Evolutionary conservation across 2,797 vertebrate species (phyloP).

Genomic region (Siniperca undulata): DNA sequence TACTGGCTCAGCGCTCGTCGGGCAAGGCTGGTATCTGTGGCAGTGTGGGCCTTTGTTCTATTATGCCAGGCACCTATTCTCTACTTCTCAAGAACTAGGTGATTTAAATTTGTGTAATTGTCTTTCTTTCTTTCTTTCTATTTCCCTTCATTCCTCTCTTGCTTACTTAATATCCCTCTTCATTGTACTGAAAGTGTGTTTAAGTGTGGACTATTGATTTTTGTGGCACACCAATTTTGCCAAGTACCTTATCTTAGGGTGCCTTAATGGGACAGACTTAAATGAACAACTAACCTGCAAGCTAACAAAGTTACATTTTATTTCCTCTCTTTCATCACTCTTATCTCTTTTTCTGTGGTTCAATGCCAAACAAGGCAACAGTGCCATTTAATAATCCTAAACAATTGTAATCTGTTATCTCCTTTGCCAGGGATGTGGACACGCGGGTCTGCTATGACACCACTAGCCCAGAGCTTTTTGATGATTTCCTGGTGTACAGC

Average conservation of each 20-base stretch:
- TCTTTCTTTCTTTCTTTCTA: background rate
- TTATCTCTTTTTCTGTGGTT: background rate
- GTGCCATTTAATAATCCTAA: background rate
- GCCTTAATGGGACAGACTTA: conserved; percentile 13
- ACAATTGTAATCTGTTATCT: background rate
- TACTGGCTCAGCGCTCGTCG: conserved; percentile 89
- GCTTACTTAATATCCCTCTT: background rate
- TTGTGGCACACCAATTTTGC: conserved; percentile 9
- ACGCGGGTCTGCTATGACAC: conserved; percentile 92
- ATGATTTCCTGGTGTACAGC: conserved; percentile 92
- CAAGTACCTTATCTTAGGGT: conserved; percentile 9
- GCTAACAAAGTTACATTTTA: conserved; percentile 8
- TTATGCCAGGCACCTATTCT: conserved; percentile 91
- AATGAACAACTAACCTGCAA: background rate
- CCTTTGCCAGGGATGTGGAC: conserved; percentile 56
- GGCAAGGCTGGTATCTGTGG: conserved; percentile 85
- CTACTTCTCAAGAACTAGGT: conserved; percentile 91
- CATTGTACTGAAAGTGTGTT: conserved; percentile 20
- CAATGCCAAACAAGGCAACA: background rate
- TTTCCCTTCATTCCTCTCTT: background rate
- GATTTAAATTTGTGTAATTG: conserved; percentile 8
- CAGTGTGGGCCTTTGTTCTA: conserved; percentile 89
- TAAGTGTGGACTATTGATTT: conserved; percentile 41
- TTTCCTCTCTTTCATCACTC: background rate
- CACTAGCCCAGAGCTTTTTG: conserved; percentile 89